Evolutionary conservation across 2,888 invertebrate genomes (phyloP), one percentile per base, ranked within the genome.

Genomic region (Drosophila neotestacea): DNA sequence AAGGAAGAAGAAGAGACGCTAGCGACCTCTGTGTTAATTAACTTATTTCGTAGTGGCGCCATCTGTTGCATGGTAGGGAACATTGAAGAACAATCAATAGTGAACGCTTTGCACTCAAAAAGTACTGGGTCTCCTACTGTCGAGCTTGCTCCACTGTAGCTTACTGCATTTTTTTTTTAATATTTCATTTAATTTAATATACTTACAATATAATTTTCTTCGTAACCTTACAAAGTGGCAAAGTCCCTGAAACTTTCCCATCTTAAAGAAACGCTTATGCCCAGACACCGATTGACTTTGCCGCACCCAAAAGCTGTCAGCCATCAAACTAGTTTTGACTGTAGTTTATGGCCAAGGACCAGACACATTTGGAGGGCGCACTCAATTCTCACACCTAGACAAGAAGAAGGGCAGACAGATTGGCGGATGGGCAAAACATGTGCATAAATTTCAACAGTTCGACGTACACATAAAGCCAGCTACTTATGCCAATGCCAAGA

Each of bases 391-490:
- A 50, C 46, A 62, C 27, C 46, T 60, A 39, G 32, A 41, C 30
- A 38, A 11, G 36, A 28, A 55, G 55, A 44, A 27, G 38, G 34
- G 56, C 46, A 44, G 54, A 46, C 46, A 59, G 55, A 73, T 48
- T 51, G 51, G 44, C 44, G 46, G 38, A 46, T 46, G 64, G 61
- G 56, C 67, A 82, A 76, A 77, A 83, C 84, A 83, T 86, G 86
- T 75, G 82, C 86, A 83, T 83, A 83, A 86, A 86, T 86, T 86
- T 83, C 65, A 66, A 73, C 64, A 75, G 70, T 74, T 82, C 75
- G 68, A 74, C 70, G 63, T 63, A 44, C 65, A 73, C 73, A 80
- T 77, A 81, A 80, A 81, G 71, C 65, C 63, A 61, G 79, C 85
- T 84, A 78, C 83, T 85, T 79, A 79, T 73, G 82, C 65, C 69